Percentiles rank a stretch among this genome's conserved stretches.
These are phyloP conservation scores for Myotis lucifugus DNA, from an alignment of 2,113 vertebrate species.

Conservation along the genomic window DNA sequence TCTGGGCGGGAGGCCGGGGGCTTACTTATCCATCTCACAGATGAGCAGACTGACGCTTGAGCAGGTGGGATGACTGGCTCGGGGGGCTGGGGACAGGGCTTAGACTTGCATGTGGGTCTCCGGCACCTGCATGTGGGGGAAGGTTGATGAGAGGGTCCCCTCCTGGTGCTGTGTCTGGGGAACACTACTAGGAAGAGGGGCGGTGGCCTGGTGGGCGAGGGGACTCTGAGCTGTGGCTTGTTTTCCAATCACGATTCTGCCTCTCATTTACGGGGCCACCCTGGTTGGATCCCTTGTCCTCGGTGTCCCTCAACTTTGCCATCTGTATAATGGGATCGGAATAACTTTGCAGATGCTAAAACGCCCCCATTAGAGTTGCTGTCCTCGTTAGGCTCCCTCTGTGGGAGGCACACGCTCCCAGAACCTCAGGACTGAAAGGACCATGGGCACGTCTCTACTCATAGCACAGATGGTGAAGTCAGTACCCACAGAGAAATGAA, in stretches of 20 bases:
- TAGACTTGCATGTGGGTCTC: neutral
- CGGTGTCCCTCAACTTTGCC: neutral
- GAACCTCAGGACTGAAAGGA: neutral
- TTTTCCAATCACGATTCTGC: neutral
- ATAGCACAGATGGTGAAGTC: neutral
- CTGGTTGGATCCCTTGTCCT: neutral
- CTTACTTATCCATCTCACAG: neutral
- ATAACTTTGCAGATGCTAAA: neutral
- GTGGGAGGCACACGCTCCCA: neutral
- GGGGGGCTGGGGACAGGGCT: neutral
- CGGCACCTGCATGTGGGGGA: fast-evolving
- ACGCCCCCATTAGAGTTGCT: neutral
- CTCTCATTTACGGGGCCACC: neutral
- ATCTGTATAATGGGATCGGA: slow-evolving; percentile 9
- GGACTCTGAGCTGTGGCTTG: neutral
- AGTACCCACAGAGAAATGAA: neutral
- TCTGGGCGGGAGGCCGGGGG: neutral
- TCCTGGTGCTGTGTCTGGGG: neutral
- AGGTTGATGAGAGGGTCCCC: neutral
- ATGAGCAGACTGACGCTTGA: neutral
- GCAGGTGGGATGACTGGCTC: neutral
- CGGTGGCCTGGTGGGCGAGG: neutral
- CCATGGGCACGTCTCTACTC: neutral
- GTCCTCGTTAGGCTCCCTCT: neutral
- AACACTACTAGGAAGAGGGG: neutral